Percentiles rank a stretch among this genome's conserved stretches.
phyloP scores from a whole-genome alignment of 2,888 invertebrate species.

The Drosophila infuscata region DNA sequence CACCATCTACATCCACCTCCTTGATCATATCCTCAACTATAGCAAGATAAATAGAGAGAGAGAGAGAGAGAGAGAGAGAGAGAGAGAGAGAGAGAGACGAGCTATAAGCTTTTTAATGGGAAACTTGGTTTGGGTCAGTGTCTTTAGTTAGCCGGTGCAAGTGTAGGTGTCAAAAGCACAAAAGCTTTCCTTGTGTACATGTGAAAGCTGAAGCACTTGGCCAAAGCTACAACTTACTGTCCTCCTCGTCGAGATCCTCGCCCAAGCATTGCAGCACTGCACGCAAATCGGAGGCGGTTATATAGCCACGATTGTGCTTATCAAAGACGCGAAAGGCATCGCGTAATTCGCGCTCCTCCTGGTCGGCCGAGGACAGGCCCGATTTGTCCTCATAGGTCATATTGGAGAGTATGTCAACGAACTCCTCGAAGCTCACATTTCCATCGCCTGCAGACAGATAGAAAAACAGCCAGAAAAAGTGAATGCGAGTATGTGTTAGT shows the following conservation, averaged over 20 bases:
- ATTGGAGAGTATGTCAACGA: slow-evolving; percentile 93
- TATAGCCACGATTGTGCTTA: slow-evolving; percentile 95
- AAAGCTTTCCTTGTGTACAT: background rate
- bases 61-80: background rate
- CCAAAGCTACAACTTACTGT: slow-evolving; percentile 88
- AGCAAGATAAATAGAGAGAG: background rate
- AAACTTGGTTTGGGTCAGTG: background rate
- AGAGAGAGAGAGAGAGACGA: background rate
- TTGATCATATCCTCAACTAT: slow-evolving; percentile 98
- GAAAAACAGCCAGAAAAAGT: background rate
- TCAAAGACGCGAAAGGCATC: slow-evolving; percentile 96
- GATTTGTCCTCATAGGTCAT: slow-evolving; percentile 89
- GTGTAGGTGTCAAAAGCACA: background rate
- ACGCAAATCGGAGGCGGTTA: slow-evolving; percentile 94
- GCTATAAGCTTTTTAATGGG: background rate
- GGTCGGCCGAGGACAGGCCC: slow-evolving; percentile 88
- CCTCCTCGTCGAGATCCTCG: slow-evolving; percentile 95
- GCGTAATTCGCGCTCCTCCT: slow-evolving; percentile 92
- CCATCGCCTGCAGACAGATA: slow-evolving; percentile 89
- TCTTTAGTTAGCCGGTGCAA: background rate
- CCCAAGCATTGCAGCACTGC: slow-evolving; percentile 95
- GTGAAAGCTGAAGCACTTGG: background rate
- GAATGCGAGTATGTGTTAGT: background rate
- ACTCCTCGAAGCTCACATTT: slow-evolving; percentile 95
- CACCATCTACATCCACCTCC: slow-evolving; percentile 97